Percentiles rank a stretch among this genome's conserved stretches.
These are phyloP conservation scores for Silurus lanzhouensis DNA, from an alignment of 2,797 vertebrate species.

Conservation along the genomic window DNA sequence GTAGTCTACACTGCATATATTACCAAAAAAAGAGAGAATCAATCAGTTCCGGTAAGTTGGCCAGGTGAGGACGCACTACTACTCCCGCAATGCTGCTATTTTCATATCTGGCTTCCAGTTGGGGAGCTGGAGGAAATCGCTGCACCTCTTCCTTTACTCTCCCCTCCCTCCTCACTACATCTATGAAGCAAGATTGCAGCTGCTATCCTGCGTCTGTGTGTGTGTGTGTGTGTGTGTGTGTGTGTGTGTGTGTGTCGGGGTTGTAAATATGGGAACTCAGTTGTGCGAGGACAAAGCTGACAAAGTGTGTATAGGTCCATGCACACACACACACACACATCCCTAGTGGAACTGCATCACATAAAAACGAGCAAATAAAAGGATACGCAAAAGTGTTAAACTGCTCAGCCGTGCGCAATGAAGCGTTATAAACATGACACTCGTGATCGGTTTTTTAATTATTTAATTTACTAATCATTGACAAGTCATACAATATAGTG, in stretches of 20 bases:
- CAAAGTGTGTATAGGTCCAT: constrained; percentile 17
- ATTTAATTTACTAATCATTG: background rate
- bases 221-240: background rate
- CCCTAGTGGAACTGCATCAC: background rate
- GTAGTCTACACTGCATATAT: background rate
- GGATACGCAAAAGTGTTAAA: background rate
- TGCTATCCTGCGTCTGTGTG: constrained; percentile 47
- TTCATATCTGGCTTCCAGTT: constrained; percentile 62
- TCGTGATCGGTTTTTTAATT: background rate
- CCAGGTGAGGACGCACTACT: constrained; percentile 50
- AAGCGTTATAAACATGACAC: background rate
- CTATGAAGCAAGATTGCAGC: constrained; percentile 60
- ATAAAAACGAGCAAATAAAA: background rate
- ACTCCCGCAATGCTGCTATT: constrained; percentile 69
- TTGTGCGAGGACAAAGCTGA: constrained; percentile 48
- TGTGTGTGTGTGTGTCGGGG: constrained; percentile 19
- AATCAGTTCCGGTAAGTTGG: constrained; percentile 38
- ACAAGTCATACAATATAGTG: background rate
- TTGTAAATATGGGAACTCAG: constrained; percentile 51
- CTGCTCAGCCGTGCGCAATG: no score
- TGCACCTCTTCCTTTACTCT: constrained; percentile 45
- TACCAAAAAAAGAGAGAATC: background rate
- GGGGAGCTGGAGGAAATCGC: constrained; percentile 48
- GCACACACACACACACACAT: background rate
- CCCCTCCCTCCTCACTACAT: constrained; percentile 44